Evolutionary conservation across 2,888 invertebrate genomes (phyloP).

Genomic region (Lingula anatina): DNA sequence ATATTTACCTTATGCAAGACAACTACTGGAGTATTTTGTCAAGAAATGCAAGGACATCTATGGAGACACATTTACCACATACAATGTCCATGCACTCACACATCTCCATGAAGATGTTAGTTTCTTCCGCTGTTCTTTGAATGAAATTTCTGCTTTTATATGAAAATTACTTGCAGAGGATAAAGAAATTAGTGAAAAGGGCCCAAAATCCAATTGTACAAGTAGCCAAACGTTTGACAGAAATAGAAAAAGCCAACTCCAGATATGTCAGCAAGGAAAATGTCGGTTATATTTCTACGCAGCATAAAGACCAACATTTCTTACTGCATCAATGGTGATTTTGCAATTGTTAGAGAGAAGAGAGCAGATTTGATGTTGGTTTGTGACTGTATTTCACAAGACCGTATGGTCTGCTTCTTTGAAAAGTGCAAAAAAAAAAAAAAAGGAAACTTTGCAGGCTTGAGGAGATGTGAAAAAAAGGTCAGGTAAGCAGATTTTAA

Average conservation of each 20-base stretch:
- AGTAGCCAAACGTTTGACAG: constrained; percentile 3
- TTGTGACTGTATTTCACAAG: no score
- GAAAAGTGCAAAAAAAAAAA: no score
- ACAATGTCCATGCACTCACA: constrained; percentile 6
- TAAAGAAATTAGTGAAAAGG: constrained; percentile 4
- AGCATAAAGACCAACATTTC: no score
- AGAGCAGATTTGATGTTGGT: constrained; percentile 6
- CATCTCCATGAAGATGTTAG: constrained; percentile 5
- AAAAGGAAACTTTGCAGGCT: no score
- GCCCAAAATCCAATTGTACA: constrained; percentile 8
- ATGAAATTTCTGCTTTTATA: constrained; percentile 5
- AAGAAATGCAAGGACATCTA: no score
- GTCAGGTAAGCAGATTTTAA: no score
- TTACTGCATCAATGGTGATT: not conserved
- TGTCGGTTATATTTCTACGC: no score
- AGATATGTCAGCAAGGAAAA: no score
- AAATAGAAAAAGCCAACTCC: constrained; percentile 2
- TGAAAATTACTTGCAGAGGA: constrained; percentile 5
- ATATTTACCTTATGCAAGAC: no score
- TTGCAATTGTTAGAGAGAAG: constrained; percentile 4
- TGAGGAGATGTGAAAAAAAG: no score
- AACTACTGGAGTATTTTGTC: no score
- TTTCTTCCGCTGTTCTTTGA: constrained; percentile 4
- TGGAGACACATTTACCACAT: constrained; percentile 1
- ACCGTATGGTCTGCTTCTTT: no score